Percentiles rank a stretch among this genome's conserved stretches.
phyloP scores from a whole-genome alignment of 2,113 vertebrate genomes.

The Cromileptes altivelis region DNA sequence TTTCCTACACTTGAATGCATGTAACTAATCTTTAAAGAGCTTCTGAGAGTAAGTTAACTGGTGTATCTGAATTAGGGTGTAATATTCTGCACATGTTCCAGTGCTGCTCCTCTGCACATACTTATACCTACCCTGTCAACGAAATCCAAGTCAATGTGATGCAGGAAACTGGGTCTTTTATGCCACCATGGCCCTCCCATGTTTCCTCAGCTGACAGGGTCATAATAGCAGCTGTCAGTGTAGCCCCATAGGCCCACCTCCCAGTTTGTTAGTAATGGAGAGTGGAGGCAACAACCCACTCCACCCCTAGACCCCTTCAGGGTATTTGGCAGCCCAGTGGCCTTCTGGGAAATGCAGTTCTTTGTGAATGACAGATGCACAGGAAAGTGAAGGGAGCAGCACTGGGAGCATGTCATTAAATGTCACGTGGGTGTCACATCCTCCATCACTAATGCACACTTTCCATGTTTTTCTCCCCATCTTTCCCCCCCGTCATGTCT shows the following conservation, averaged over 20 bases:
- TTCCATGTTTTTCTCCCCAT: constrained; percentile 41
- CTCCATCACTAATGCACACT: constrained; percentile 47
- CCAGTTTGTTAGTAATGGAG: constrained; percentile 50
- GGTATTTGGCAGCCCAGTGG: constrained; percentile 50
- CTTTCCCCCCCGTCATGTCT: constrained; percentile 35
- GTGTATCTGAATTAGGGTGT: constrained; percentile 15
- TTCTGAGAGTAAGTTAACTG: constrained; percentile 16
- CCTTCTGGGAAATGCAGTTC: constrained; percentile 72
- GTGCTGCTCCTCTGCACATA: constrained; percentile 60
- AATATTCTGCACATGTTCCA: constrained; percentile 30
- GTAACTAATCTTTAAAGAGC: constrained; percentile 45
- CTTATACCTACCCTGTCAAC: constrained; percentile 12
- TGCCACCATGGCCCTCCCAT: constrained; percentile 19
- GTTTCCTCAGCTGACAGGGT: constrained; percentile 68
- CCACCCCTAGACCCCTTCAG: constrained; percentile 3
- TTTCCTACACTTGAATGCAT: constrained; percentile 55
- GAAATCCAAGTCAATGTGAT: constrained; percentile 29
- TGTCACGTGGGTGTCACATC: constrained; percentile 60
- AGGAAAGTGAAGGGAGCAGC: constrained; percentile 58
- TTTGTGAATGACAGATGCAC: constrained; percentile 70
- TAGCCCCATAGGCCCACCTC: constrained; percentile 38
- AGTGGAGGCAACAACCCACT: constrained; percentile 14
- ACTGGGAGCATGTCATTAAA: constrained; percentile 62
- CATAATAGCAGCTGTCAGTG: constrained; percentile 74
- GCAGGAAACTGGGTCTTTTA: constrained; percentile 33